phyloP scores from a whole-genome alignment of 2,113 vertebrate genomes.

The Bubo scandiacus region DNA sequence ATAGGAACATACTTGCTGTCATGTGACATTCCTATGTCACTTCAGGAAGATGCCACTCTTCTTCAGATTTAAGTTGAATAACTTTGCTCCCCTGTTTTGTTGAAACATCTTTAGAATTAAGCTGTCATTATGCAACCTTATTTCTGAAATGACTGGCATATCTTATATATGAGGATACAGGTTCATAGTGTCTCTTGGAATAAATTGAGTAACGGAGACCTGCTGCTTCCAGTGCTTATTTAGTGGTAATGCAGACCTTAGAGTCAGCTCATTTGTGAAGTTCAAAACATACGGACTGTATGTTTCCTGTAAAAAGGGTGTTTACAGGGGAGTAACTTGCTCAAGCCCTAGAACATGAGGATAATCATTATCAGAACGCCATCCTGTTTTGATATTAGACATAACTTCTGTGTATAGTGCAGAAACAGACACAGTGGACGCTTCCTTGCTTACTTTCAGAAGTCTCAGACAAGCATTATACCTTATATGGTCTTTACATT shows the following conservation, averaged over 20 bases:
- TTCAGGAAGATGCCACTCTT: not conserved
- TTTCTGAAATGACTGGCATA: accelerated
- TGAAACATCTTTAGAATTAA: not conserved
- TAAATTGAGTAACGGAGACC: not conserved
- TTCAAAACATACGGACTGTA: not conserved
- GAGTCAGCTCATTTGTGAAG: not conserved
- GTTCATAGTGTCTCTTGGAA: not conserved
- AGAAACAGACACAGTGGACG: not conserved
- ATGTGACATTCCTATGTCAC: not conserved
- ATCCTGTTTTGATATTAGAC: not conserved
- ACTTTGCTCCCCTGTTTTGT: not conserved
- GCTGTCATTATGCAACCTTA: not conserved
- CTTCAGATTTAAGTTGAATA: not conserved
- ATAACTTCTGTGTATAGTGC: not conserved
- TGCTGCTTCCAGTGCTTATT: not conserved
- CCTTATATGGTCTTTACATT: not conserved
- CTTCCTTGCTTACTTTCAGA: not conserved
- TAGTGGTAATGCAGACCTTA: not conserved
- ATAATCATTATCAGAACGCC: not conserved
- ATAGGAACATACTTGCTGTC: not conserved
- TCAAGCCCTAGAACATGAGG: not conserved
- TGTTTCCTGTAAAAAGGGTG: not conserved
- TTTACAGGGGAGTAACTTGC: not conserved
- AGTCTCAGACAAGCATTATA: not conserved
- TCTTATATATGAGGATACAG: not conserved